phyloP scores from a whole-genome alignment of 2,888 invertebrate species.

The Philopedon plagiatum region DNA sequence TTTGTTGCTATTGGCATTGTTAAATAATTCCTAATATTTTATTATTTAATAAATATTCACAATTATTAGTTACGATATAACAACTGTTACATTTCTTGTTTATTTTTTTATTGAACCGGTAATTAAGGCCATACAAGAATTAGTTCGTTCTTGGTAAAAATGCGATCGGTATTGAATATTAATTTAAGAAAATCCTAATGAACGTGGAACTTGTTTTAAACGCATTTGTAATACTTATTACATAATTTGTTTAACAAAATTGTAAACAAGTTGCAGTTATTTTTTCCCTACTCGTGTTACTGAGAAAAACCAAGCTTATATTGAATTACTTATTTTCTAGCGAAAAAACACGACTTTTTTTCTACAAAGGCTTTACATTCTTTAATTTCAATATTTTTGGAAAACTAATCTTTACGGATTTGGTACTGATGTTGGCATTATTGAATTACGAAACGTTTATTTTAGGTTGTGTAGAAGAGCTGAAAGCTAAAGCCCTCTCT shows the following conservation, averaged over 20 bases:
- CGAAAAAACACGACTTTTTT: too few relatives aligned
- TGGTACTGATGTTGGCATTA: too few relatives aligned
- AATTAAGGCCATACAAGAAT: neutral
- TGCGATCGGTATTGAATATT: neutral
- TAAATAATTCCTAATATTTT: neutral
- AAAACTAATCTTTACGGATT: too few relatives aligned
- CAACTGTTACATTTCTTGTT: neutral
- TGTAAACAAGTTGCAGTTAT: neutral
- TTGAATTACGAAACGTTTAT: too few relatives aligned
- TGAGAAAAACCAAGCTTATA: neutral
- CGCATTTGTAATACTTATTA: neutral
- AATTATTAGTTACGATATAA: neutral
- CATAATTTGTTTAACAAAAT: neutral
- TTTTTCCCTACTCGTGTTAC: neutral
- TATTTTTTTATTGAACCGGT: neutral
- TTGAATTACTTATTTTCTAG: too few relatives aligned
- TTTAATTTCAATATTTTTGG: too few relatives aligned
- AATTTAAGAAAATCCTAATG: neutral
- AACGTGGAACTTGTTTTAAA: neutral
- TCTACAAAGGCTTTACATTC: too few relatives aligned
- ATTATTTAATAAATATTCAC: neutral
- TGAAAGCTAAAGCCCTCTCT: constrained; percentile 82
- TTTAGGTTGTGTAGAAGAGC: constrained; percentile 80
- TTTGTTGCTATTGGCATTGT: neutral
- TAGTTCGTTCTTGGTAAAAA: neutral